These are phyloP conservation scores for Oikopleura vanhoeffeni DNA, from an alignment of 23 tunicate species.

Conservation along the genomic window DNA sequence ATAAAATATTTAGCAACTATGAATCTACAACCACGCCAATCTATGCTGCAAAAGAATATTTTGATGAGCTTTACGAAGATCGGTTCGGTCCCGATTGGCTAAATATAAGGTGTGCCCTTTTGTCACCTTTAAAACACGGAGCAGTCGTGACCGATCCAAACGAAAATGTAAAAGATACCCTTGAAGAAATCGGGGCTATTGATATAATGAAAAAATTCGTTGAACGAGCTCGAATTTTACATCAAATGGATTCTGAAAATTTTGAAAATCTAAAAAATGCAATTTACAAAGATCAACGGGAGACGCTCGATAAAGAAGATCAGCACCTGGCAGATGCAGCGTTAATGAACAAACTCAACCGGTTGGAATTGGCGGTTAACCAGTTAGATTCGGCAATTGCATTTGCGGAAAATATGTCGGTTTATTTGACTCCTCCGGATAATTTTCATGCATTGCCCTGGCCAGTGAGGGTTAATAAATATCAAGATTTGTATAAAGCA, in stretches of 20 bases:
- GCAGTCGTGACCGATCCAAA: not conserved
- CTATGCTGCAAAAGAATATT: not conserved
- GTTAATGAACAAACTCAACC: not conserved
- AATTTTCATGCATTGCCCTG: not conserved
- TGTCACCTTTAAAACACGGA: not conserved
- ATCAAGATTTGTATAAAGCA: not conserved
- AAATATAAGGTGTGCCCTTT: not conserved
- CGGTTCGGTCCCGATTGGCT: not conserved
- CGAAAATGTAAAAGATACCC: not conserved
- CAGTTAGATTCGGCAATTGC: not conserved
- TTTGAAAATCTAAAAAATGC: not conserved
- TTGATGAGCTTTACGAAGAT: not conserved
- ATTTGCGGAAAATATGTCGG: not conserved
- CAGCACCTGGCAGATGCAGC: not conserved
- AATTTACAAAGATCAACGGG: no score
- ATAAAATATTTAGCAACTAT: no score
- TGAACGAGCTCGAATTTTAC: not conserved
- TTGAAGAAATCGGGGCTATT: not conserved
- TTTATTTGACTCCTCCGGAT: not conserved
- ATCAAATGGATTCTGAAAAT: not conserved
- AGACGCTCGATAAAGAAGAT: not conserved
- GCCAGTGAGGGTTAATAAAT: not conserved
- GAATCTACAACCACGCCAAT: not conserved
- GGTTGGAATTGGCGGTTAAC: not conserved
- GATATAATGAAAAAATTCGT: not conserved